Base-by-base conservation (phyloP, 2,888 invertebrate species). In the Aporophyla nigra region DNA sequence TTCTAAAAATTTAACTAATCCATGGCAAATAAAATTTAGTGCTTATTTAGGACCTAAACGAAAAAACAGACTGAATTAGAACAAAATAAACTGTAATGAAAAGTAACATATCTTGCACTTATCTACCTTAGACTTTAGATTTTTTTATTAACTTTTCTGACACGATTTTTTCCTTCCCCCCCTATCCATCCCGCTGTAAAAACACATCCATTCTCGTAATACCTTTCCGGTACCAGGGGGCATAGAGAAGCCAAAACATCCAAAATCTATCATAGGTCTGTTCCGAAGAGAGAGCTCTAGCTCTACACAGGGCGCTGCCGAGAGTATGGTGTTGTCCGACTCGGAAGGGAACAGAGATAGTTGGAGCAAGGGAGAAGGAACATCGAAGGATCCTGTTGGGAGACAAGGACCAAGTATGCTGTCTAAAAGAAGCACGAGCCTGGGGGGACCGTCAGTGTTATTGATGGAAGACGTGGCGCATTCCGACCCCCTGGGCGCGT, bases 241-340 rank as follows among this genome's bases (percentile, higher is more conserved):
- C 91, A 98, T 98, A 95, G 98, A 98, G 95, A 98, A 98, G 97
- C 98, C 98, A 94, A 98, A 98, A 96, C 97, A 97, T 96, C 97
- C 98, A 89, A 98, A 98, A 96, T 98, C 98, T 95, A 98, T 99
- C 95, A 98, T 98, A 97, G 98, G 98, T 95, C 97, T 98, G 84
- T 99, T 99, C 96, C 97, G 98, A 91, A 97, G 98, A 91, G 98
- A 98, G 93, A 98, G 98, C 94, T 97, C 97, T 87, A 97, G 98
- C 89, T 98, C 98, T 0, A 97, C 97, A 72, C 97, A 97, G 88
- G 97, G 97, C 1, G 96, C 93, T 54, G 93, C 93, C 46, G 97
- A 97, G 63, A 94, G 96, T 65, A 94, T 97, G 71, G 96, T 96
- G 69, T 93, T 97, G 33, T 97, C 97, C 69, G 97, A 97, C 85